These are phyloP conservation scores for Pasiphila rectangulata DNA, from an alignment of 2,888 invertebrate species.

Conservation along the genomic window DNA sequence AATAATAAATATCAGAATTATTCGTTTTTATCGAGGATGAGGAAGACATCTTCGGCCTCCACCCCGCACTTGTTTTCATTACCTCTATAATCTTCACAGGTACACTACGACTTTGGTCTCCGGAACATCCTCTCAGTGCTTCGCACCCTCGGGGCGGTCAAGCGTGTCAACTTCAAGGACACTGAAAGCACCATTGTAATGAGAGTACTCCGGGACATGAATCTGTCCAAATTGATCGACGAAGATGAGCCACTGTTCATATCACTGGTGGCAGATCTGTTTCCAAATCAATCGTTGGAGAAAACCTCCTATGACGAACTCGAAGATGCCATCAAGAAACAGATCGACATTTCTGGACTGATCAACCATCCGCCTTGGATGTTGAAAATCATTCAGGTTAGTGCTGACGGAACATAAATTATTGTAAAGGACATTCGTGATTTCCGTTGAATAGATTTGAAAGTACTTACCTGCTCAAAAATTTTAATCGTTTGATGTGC, in stretches of 20 bases:
- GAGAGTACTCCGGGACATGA: constrained; percentile 98
- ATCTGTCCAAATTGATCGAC: constrained; percentile 97
- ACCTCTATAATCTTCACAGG: constrained; percentile 74
- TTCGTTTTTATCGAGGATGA: too few species aligned
- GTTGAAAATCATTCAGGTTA: constrained; percentile 93
- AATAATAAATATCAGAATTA: too few species aligned
- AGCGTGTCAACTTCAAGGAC: constrained; percentile 94
- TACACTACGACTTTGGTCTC: constrained; percentile 98
- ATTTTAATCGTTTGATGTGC: too few species aligned
- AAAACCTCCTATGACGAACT: constrained; percentile 94
- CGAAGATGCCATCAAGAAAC: constrained; percentile 91
- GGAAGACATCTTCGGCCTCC: too few species aligned
- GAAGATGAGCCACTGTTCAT: constrained; percentile 99
- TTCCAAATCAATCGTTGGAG: constrained; percentile 96
- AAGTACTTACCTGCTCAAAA: too few species aligned
- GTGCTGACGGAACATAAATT: too few species aligned
- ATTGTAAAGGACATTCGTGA: too few species aligned
- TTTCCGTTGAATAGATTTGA: too few species aligned
- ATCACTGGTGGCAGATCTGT: constrained; percentile 96
- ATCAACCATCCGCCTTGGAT: constrained; percentile 97
- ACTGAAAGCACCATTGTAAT: constrained; percentile 97
- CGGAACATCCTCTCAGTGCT: constrained; percentile 97
- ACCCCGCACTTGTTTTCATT: too few species aligned
- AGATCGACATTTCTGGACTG: constrained; percentile 89
- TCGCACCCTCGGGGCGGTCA: constrained; percentile 94